These are phyloP conservation scores for Samia ricini DNA, from an alignment of 1,140 invertebrate species.

Conservation along the genomic window DNA sequence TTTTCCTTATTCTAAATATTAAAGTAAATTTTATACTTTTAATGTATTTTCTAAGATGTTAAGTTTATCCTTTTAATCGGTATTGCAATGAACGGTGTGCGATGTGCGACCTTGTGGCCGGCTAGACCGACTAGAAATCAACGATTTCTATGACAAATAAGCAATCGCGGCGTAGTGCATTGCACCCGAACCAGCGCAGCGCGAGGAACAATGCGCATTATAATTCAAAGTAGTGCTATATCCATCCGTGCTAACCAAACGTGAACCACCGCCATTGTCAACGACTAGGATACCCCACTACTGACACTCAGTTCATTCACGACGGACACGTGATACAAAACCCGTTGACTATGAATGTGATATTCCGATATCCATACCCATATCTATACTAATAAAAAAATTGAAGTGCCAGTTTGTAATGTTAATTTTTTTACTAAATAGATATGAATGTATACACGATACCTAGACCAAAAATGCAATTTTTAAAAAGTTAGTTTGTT, in stretches of 20 bases:
- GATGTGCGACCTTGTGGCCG: conserved; percentile 51
- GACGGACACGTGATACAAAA: conserved; percentile 22
- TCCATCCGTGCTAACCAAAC: conserved; percentile 68
- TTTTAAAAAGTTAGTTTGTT: no score
- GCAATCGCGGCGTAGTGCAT: conserved; percentile 65
- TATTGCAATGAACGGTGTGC: conserved; percentile 17
- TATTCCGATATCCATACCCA: neutral
- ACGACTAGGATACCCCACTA: conserved; percentile 32
- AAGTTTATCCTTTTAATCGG: neutral
- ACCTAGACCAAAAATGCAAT: no score
- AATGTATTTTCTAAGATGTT: neutral
- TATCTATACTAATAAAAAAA: no score
- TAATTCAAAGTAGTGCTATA: conserved; percentile 72
- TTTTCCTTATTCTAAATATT: no score
- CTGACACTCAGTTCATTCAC: conserved; percentile 49
- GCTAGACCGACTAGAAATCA: conserved; percentile 41
- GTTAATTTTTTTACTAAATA: no score
- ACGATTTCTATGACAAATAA: conserved; percentile 72
- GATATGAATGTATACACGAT: no score
- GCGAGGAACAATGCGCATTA: conserved; percentile 71
- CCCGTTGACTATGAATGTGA: neutral
- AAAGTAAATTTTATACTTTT: no score
- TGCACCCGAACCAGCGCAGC: conserved; percentile 58
- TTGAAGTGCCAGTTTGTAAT: no score
- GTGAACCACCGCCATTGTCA: conserved; percentile 49